A percentile compares a stretch with the other conserved stretches of the same genome.
Conservation (phyloP, 2,113 vertebrate species). For the Pseudolaguvia tuberculata region DNA sequence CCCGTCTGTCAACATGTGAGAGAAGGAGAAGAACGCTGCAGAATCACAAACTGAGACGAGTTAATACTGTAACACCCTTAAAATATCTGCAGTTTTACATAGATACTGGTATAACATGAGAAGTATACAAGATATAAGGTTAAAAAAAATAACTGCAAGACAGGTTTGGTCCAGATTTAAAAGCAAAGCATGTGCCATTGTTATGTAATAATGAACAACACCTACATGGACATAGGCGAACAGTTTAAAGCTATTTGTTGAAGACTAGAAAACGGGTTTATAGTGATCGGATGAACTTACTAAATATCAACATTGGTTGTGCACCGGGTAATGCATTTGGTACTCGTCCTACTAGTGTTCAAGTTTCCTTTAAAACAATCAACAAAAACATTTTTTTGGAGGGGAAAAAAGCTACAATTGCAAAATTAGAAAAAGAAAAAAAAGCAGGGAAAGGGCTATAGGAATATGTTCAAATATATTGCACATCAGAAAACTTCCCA, state of each 20-base stretch:
- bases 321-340: slow-evolving; percentile 26
- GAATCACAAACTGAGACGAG: neutral
- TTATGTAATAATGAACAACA: slow-evolving; percentile 1
- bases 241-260: slow-evolving; percentile 25
- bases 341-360: slow-evolving; percentile 32
- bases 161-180: slow-evolving; percentile 41
- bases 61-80: neutral
- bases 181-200: slow-evolving; percentile 17
- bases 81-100: neutral
- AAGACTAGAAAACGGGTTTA: neutral
- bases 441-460: neutral
- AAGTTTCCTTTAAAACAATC: slow-evolving; percentile 31
- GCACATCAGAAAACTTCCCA: slow-evolving; percentile 35
- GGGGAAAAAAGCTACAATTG: neutral
- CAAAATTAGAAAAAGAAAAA: neutral
- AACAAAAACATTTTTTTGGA: neutral
- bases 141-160: slow-evolving; percentile 13
- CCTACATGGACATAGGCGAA: neutral
- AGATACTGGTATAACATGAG: slow-evolving; percentile 10
- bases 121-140: slow-evolving; percentile 1
- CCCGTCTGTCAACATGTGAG: neutral
- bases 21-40: neutral
- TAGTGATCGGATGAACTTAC: slow-evolving; percentile 18
- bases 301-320: slow-evolving; percentile 13
- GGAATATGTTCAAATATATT: slow-evolving; percentile 23